phyloP scores from a whole-genome alignment of 2,888 invertebrate genomes.

The Eurytoma californica region DNA sequence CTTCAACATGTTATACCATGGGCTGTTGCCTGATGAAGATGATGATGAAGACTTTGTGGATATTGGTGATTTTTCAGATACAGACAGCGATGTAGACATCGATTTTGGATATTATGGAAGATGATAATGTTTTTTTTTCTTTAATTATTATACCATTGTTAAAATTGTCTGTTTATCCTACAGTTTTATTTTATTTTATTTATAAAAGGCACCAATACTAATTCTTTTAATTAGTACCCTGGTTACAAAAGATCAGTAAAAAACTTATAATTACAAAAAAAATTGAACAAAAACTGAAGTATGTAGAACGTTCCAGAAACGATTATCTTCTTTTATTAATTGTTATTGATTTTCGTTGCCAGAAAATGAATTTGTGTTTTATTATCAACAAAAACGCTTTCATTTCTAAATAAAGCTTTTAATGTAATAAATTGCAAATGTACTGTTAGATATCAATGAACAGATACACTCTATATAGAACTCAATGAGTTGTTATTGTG shows the following conservation, averaged over 20 bases:
- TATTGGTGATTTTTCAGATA: conserved; percentile 57
- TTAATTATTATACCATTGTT: conserved; percentile 6
- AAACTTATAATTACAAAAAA: too few relatives aligned
- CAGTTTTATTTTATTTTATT: neutral
- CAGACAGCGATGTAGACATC: conserved; percentile 50
- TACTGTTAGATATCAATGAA: neutral
- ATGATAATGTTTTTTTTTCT: conserved; percentile 15
- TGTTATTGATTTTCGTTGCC: neutral
- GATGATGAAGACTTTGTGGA: conserved; percentile 64
- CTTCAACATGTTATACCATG: conserved; percentile 76
- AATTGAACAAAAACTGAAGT: too few relatives aligned
- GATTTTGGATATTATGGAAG: neutral
- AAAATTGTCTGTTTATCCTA: neutral
- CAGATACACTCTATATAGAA: conserved; percentile 18
- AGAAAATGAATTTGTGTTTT: neutral
- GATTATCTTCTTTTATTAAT: too few relatives aligned
- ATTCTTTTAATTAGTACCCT: too few relatives aligned
- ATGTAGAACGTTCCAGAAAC: too few relatives aligned
- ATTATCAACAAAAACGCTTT: neutral
- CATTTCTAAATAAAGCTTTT: conserved; percentile 6
- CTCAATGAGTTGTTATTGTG: conserved; percentile 10
- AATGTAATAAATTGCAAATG: too few relatives aligned
- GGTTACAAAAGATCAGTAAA: too few relatives aligned
- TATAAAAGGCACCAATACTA: too few relatives aligned
- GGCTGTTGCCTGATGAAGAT: conserved; percentile 65